Evolutionary conservation across 2,888 invertebrate genomes (phyloP).

Genomic region (Agelastica alni): DNA sequence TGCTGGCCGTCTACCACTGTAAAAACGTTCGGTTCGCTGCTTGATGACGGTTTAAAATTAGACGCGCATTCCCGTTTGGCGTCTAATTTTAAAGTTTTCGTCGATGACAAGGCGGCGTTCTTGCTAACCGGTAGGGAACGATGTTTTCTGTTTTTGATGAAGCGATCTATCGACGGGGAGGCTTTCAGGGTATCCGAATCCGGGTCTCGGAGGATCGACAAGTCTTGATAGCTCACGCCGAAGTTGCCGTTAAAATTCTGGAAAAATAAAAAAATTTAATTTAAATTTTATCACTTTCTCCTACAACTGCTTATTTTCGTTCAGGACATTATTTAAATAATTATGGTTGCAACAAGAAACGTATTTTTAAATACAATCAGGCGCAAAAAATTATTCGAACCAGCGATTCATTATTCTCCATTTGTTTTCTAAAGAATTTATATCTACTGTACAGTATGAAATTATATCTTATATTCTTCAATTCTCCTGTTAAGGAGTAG

Average conservation of each 20-base stretch:
- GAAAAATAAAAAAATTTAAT: too few relatives aligned
- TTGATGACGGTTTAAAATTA: conserved; percentile 52
- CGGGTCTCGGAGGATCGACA: conserved; percentile 50
- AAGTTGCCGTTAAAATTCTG: conserved; percentile 53
- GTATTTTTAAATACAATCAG: too few relatives aligned
- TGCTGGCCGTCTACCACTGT: conserved; percentile 31
- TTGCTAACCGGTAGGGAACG: conserved; percentile 28
- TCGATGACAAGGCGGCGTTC: conserved; percentile 35
- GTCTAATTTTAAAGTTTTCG: conserved; percentile 40
- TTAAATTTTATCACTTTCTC: too few relatives aligned
- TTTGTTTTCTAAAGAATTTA: too few relatives aligned
- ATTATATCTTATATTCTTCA: too few relatives aligned
- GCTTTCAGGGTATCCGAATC: conserved; percentile 42
- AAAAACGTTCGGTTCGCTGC: conserved; percentile 55
- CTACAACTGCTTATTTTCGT: too few relatives aligned
- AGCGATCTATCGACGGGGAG: conserved; percentile 47
- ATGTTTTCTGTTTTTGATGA: conserved; percentile 45
- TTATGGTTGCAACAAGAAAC: too few relatives aligned
- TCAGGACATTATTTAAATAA: too few relatives aligned
- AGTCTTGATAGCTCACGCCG: conserved; percentile 55
- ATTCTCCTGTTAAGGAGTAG: too few relatives aligned
- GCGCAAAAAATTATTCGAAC: too few relatives aligned
- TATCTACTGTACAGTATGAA: too few relatives aligned
- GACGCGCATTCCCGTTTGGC: conserved; percentile 33
- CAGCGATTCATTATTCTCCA: too few relatives aligned